Conservation (phyloP, 2,888 invertebrate genomes). For the Eristalinus sepulchralis region DNA sequence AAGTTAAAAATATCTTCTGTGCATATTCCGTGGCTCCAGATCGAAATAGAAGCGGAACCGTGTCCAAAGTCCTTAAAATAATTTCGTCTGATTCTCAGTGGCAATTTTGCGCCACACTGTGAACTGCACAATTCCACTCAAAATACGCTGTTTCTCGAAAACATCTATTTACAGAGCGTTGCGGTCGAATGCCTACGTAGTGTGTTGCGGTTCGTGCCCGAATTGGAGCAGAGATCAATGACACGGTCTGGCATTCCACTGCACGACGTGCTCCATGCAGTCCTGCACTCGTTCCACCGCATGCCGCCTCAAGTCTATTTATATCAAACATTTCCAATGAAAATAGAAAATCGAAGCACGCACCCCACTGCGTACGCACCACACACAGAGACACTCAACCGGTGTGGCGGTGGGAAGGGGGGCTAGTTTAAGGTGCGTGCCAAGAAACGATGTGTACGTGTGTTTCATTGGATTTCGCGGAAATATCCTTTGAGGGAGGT, state of each 20-base stretch:
- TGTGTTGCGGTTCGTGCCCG: neutral
- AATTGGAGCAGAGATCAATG: slow-evolving; percentile 8
- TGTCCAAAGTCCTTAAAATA: neutral
- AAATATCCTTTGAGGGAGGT: neutral
- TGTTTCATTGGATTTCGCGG: too few species aligned
- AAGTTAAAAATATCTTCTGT: neutral
- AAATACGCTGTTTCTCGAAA: neutral
- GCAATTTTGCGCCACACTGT: neutral
- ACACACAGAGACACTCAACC: neutral
- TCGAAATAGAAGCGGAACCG: neutral
- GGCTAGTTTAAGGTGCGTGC: too few species aligned
- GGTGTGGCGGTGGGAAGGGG: too few species aligned
- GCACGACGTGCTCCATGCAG: neutral
- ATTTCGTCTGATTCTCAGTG: neutral
- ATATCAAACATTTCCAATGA: neutral
- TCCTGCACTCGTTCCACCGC: neutral
- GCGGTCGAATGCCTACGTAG: neutral
- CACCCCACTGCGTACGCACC: neutral
- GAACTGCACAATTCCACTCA: neutral
- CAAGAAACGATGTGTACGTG: too few species aligned
- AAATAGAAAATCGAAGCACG: neutral
- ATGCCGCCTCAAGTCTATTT: neutral
- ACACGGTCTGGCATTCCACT: neutral
- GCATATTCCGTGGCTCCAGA: neutral
- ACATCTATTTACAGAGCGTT: neutral